Conservation (phyloP, 2,888 invertebrate genomes). For the Ceraclea dissimilis region DNA sequence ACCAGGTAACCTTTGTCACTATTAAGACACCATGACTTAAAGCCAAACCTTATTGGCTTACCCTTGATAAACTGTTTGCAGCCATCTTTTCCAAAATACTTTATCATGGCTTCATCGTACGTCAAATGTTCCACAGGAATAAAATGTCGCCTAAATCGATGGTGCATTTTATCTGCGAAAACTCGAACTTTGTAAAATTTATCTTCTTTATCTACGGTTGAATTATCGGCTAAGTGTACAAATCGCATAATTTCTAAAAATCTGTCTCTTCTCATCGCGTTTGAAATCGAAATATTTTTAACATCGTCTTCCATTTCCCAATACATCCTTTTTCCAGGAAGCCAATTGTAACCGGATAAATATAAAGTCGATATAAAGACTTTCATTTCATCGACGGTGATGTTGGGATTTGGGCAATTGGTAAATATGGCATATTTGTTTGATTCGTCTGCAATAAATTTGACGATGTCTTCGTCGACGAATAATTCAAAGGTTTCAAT, state of each 20-base stretch:
- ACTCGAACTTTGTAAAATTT: slow-evolving; percentile 1
- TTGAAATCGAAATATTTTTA: neutral
- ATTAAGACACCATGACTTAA: neutral
- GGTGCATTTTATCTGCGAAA: neutral
- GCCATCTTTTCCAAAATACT: neutral
- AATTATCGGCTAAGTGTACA: neutral
- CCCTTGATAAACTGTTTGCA: neutral
- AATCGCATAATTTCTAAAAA: neutral
- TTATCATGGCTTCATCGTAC: neutral
- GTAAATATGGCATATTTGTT: neutral
- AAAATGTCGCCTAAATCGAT: neutral
- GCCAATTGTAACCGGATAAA: neutral
- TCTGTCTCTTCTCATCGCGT: neutral
- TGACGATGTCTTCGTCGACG: neutral
- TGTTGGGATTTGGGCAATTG: neutral
- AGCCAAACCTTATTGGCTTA: neutral
- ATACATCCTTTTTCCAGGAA: neutral
- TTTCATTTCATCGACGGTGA: neutral
- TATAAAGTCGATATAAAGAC: neutral
- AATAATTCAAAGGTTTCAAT: neutral
- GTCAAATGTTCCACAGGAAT: neutral
- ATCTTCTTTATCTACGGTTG: neutral
- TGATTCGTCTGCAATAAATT: neutral
- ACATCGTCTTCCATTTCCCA: neutral
- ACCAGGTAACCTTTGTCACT: neutral